phyloP scores from a whole-genome alignment of 2,888 invertebrate species.

The Parelbella ahira region DNA sequence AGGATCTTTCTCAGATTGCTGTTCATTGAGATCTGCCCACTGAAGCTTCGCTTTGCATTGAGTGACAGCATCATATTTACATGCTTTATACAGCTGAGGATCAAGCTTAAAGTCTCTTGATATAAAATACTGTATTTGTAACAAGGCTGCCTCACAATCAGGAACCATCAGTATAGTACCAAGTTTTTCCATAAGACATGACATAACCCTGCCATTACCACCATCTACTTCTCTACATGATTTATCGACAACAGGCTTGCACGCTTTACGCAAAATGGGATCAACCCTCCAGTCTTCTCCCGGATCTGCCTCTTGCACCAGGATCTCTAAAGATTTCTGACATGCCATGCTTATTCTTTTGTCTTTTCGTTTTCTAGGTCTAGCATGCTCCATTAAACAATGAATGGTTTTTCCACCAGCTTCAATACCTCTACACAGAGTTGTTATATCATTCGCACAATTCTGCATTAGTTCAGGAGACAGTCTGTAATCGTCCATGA shows the following conservation, averaged over 20 bases:
- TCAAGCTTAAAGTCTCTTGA: slow-evolving; percentile 96
- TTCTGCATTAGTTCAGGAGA: slow-evolving; percentile 95
- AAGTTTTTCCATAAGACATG: slow-evolving; percentile 96
- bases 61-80: slow-evolving; percentile 91
- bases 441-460: slow-evolving; percentile 91
- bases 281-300: slow-evolving; percentile 98
- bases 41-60: slow-evolving; percentile 89
- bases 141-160: slow-evolving; percentile 93
- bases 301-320: slow-evolving; percentile 94
- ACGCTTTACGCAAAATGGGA: slow-evolving; percentile 91
- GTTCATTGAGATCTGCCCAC: slow-evolving; percentile 85
- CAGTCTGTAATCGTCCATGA: slow-evolving; percentile 96
- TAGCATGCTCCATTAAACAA: slow-evolving; percentile 95
- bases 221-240: slow-evolving; percentile 87
- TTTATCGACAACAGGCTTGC: slow-evolving; percentile 90
- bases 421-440: slow-evolving; percentile 87
- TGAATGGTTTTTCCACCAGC: slow-evolving; percentile 95
- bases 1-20: slow-evolving; percentile 89
- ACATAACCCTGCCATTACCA: slow-evolving; percentile 91
- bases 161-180: slow-evolving; percentile 91
- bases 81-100: slow-evolving; percentile 92
- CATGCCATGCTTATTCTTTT: slow-evolving; percentile 85
- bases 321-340: slow-evolving; percentile 87
- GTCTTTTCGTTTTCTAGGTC: slow-evolving; percentile 82
- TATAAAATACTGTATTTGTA: slow-evolving; percentile 98